Evolutionary conservation across 1,140 invertebrate genomes (phyloP).

Genomic region (Hyles vespertilio): DNA sequence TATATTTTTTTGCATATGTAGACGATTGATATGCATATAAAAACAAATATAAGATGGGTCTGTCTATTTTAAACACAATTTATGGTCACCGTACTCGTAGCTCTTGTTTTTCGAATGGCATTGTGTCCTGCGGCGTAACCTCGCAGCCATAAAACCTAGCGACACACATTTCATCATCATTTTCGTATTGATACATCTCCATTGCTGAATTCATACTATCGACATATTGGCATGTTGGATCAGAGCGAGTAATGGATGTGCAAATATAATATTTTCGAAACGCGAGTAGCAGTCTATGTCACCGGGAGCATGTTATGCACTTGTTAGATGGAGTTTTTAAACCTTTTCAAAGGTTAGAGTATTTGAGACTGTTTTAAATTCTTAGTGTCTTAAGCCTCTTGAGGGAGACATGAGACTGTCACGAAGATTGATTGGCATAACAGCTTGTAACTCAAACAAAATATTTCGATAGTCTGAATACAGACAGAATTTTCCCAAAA

Average conservation of each 20-base stretch:
- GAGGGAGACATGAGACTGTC: no score
- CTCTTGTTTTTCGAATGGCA: constrained; percentile 53
- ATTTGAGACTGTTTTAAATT: no score
- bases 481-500: no score
- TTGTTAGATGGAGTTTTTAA: constrained; percentile 14
- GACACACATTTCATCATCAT: constrained; percentile 29
- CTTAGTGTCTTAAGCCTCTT: no score
- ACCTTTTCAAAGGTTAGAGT: not conserved
- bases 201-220: constrained; percentile 16
- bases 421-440: no score
- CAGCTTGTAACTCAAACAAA: no score
- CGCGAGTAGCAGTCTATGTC: not conserved
- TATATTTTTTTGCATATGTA: no score
- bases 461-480: no score
- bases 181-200: constrained; percentile 25
- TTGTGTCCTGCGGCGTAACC: constrained; percentile 47
- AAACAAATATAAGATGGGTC: no score
- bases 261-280: constrained; percentile 2
- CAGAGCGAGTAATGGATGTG: constrained; percentile 16
- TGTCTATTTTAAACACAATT: not conserved
- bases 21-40: no score
- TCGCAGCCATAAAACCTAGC: constrained; percentile 37
- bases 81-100: constrained; percentile 32
- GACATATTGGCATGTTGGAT: not conserved
- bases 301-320: constrained; percentile 10